Evolutionary conservation across 2,888 invertebrate species (phyloP).

Genomic region (Molanna angustata): DNA sequence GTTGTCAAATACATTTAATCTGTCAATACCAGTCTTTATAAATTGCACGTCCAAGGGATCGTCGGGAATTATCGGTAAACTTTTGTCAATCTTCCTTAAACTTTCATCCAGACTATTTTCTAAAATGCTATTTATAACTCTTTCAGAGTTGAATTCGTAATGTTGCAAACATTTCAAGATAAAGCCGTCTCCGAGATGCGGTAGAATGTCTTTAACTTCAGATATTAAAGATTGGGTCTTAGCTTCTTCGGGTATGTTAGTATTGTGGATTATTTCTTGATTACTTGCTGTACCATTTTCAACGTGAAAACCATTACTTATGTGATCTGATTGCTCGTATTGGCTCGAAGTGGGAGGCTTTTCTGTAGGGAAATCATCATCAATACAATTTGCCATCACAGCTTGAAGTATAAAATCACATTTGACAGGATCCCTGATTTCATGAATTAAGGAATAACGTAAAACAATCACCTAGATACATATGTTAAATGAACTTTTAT

Average conservation of each 20-base stretch:
- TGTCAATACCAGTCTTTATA: conserved; percentile 54
- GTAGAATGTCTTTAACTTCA: conserved; percentile 73
- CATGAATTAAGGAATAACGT: no score
- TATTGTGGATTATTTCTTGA: conserved; percentile 2
- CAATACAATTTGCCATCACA: conserved; percentile 50
- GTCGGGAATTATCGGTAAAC: conserved; percentile 61
- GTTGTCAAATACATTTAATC: conserved; percentile 69
- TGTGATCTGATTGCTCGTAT: neutral
- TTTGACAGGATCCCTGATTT: conserved; percentile 53
- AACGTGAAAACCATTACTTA: conserved; percentile 5
- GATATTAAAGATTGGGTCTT: conserved; percentile 54
- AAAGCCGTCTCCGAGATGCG: conserved; percentile 76
- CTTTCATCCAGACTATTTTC: conserved; percentile 59
- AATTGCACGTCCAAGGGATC: conserved; percentile 56
- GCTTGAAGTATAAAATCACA: conserved; percentile 56
- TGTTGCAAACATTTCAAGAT: conserved; percentile 72
- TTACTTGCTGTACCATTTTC: neutral
- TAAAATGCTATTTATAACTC: conserved; percentile 79
- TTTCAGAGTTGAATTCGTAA: conserved; percentile 71
- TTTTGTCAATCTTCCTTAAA: conserved; percentile 44
- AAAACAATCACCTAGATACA: no score
- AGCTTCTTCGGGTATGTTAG: conserved; percentile 47
- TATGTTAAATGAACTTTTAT: no score
- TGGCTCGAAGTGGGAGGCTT: conserved; percentile 34
- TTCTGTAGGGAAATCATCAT: no score